Conservation (phyloP, 1,140 invertebrate genomes). For the Rhagoletis pomonella region DNA sequence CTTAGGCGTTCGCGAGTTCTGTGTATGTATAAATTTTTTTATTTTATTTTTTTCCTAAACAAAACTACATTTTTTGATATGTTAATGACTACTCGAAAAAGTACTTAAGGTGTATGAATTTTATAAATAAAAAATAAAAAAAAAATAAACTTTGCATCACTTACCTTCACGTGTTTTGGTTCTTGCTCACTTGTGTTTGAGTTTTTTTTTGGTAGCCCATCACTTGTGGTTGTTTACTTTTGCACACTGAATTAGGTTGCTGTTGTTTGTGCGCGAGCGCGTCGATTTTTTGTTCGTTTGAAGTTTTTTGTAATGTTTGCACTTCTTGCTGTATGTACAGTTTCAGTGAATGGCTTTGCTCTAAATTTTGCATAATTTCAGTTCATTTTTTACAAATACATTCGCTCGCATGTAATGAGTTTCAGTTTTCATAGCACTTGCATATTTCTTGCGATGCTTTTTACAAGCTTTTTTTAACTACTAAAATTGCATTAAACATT, state of each 20-base stretch:
- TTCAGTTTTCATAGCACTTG: no score
- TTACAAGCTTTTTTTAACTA: no score
- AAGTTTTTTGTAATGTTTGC: neutral
- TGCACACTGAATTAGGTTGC: neutral
- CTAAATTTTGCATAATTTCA: neutral
- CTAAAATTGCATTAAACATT: no score
- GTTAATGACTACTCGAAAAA: conserved; percentile 48
- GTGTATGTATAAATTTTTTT: neutral
- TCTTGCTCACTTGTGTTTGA: neutral
- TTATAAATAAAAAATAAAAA: neutral
- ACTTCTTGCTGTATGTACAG: neutral
- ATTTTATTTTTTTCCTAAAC: neutral
- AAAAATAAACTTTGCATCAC: neutral
- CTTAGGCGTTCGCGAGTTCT: neutral
- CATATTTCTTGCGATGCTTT: no score
- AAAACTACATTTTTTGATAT: conserved; percentile 26
- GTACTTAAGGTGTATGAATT: conserved; percentile 44
- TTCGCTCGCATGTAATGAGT: no score
- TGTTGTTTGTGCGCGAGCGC: neutral
- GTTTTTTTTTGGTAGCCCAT: conserved; percentile 31
- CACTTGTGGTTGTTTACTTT: neutral
- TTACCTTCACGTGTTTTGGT: conserved; percentile 1
- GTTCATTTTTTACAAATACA: no score
- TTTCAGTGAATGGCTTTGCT: neutral
- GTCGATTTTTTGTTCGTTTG: neutral